Percentiles rank a stretch among this genome's conserved stretches.
phyloP scores from a whole-genome alignment of 2,888 invertebrate species.

The Pharmacophagus antenor region DNA sequence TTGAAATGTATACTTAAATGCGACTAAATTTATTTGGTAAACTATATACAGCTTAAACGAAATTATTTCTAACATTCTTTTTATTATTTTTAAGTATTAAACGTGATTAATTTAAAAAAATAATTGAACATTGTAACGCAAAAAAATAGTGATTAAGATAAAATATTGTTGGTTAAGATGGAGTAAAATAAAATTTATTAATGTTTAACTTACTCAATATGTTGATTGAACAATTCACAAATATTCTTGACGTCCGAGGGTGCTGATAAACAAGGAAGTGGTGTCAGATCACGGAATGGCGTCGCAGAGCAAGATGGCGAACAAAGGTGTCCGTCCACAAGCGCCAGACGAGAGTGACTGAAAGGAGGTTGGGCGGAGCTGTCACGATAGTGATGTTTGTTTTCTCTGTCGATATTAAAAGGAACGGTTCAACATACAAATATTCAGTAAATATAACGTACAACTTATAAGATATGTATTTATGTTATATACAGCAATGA shows the following conservation, averaged over 20 bases:
- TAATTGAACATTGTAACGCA: background rate
- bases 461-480: no score
- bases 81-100: background rate
- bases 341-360: constrained; percentile 59
- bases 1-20: no score
- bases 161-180: background rate
- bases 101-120: background rate
- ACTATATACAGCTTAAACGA: no score
- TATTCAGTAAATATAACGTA: no score
- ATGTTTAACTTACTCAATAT: constrained; percentile 23
- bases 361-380: constrained; percentile 59
- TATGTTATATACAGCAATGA: no score
- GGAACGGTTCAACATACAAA: constrained; percentile 36
- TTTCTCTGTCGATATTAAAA: constrained; percentile 30
- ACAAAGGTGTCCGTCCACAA: constrained; percentile 49
- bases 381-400: constrained; percentile 24
- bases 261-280: constrained; percentile 47
- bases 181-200: background rate
- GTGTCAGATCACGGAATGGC: constrained; percentile 52
- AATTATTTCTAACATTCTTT: no score
- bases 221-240: constrained; percentile 5
- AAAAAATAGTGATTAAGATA: background rate
- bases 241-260: constrained; percentile 6
- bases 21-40: no score
- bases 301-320: constrained; percentile 53